These are phyloP conservation scores for Clarias macrocephalus DNA, from an alignment of 2,113 vertebrate genomes.

Conservation along the genomic window DNA sequence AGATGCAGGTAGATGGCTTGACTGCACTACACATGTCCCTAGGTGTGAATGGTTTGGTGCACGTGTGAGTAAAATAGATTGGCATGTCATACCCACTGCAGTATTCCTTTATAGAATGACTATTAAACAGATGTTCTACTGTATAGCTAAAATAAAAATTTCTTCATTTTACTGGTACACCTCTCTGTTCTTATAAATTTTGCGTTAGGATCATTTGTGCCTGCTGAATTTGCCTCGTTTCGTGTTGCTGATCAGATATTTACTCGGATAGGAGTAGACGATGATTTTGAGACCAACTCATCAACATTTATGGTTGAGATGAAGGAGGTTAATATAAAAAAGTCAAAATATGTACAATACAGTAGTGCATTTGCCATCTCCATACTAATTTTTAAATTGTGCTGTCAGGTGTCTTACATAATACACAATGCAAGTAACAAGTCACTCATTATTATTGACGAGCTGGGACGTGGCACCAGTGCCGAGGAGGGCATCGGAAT, in stretches of 20 bases:
- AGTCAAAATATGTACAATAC: background rate
- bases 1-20: background rate
- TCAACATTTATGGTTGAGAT: constrained; percentile 98
- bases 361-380: background rate
- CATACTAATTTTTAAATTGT: constrained; percentile 9
- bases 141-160: background rate
- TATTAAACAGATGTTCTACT: background rate
- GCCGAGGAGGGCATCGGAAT: constrained; percentile 93
- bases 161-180: background rate
- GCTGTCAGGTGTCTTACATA: constrained; percentile 87
- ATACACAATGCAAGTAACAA: constrained; percentile 88
- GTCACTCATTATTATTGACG: constrained; percentile 94
- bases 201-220: constrained; percentile 87
- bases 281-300: constrained; percentile 95
- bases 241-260: constrained; percentile 93
- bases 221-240: constrained; percentile 90
- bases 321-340: constrained; percentile 80
- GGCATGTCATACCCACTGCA: background rate
- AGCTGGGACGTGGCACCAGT: constrained; percentile 93
- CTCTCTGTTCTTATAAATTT: background rate
- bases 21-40: background rate
- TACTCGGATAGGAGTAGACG: constrained; percentile 94
- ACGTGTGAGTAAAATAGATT: background rate
- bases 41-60: background rate
- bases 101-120: background rate